These are phyloP conservation scores for Eupristina koningsbergeri DNA, from an alignment of 1,140 invertebrate genomes.

Conservation along the genomic window DNA sequence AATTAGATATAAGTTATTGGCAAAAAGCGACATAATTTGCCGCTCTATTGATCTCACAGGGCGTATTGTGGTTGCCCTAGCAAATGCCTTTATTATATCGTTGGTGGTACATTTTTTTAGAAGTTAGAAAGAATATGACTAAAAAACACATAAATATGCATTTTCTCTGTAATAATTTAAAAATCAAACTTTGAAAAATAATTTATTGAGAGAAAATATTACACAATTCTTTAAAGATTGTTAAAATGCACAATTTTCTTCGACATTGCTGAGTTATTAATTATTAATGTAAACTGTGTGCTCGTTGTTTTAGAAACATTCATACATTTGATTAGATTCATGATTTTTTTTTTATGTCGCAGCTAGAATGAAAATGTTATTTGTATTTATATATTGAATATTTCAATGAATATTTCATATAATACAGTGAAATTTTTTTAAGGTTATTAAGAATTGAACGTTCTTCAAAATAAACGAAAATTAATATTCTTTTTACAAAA, in stretches of 20 bases:
- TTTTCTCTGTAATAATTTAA: conserved; percentile 15
- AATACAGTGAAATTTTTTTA: background rate
- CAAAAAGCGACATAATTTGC: conserved; percentile 41
- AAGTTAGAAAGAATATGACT: conserved; percentile 23
- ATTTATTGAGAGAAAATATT: conserved; percentile 20
- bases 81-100: conserved; percentile 31
- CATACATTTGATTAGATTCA: conserved; percentile 13
- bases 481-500: background rate
- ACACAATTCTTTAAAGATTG: conserved; percentile 25
- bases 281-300: conserved; percentile 31
- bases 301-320: conserved; percentile 27
- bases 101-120: background rate
- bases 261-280: conserved; percentile 10
- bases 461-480: background rate
- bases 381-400: background rate
- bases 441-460: background rate
- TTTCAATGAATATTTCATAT: background rate
- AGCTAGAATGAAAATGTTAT: conserved; percentile 29
- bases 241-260: conserved; percentile 35
- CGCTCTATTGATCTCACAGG: conserved; percentile 49
- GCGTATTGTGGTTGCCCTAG: conserved; percentile 15
- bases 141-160: conserved; percentile 11
- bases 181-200: conserved; percentile 16
- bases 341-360: conserved; percentile 18
- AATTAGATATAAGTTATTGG: conserved; percentile 60